These are phyloP conservation scores for Fragum whitleyi DNA, from an alignment of 2,888 invertebrate species.

Conservation along the genomic window DNA sequence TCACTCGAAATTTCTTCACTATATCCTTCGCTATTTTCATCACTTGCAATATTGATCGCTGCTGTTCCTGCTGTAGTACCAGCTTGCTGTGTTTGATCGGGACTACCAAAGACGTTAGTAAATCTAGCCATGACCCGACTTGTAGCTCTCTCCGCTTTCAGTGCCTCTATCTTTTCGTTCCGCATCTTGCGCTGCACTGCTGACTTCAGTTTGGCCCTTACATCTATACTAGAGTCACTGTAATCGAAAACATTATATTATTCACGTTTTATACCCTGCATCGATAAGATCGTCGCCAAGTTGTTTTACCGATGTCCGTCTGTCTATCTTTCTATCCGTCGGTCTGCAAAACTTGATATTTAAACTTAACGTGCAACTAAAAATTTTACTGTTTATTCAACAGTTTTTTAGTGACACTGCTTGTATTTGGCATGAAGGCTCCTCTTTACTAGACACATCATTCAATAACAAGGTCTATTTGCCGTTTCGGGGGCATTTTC, in stretches of 20 bases:
- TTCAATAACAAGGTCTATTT: too few relatives aligned
- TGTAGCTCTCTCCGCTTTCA: conserved; percentile 35
- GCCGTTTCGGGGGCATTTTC: too few relatives aligned
- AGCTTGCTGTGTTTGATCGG: neutral
- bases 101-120: neutral
- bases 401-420: too few relatives aligned
- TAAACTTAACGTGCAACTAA: too few relatives aligned
- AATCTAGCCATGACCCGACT: conserved; percentile 34
- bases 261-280: too few relatives aligned
- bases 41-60: neutral
- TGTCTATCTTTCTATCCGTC: too few relatives aligned
- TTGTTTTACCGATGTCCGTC: too few relatives aligned
- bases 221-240: conserved; percentile 73
- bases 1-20: neutral
- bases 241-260: conserved; percentile 25
- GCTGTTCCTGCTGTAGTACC: neutral
- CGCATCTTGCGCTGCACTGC: conserved; percentile 38
- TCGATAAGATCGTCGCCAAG: too few relatives aligned
- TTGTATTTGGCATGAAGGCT: too few relatives aligned
- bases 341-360: too few relatives aligned
- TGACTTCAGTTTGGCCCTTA: conserved; percentile 44
- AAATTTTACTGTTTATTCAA: too few relatives aligned
- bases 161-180: conserved; percentile 38
- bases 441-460: too few relatives aligned
- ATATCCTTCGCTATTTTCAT: neutral